Evolutionary conservation across 2,888 invertebrate species (phyloP).

Genomic region (Diabrotica balteata): DNA sequence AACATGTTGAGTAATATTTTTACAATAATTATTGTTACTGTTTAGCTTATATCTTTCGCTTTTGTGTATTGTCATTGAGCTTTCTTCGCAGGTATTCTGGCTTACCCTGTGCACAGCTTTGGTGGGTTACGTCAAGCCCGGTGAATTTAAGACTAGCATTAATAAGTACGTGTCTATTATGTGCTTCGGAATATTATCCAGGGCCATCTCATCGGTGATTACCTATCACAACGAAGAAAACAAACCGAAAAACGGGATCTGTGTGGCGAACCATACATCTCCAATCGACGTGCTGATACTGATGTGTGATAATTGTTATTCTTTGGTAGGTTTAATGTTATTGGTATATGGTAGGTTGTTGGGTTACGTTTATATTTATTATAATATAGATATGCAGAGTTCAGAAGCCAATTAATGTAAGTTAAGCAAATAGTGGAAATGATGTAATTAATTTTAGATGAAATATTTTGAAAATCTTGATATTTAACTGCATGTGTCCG

Average conservation of each 20-base stretch:
- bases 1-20: too few relatives aligned
- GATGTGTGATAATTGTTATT: slow-evolving; percentile 97
- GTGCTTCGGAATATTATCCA: slow-evolving; percentile 91
- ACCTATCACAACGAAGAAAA: slow-evolving; percentile 88
- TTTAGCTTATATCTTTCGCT: slow-evolving; percentile 1
- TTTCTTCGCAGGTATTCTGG: slow-evolving; percentile 78
- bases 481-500: too few relatives aligned
- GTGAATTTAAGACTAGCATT: slow-evolving; percentile 77
- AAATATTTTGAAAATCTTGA: too few relatives aligned
- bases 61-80: slow-evolving; percentile 19
- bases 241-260: slow-evolving; percentile 83
- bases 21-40: too few relatives aligned
- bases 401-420: too few relatives aligned
- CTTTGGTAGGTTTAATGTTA: slow-evolving; percentile 77
- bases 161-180: slow-evolving; percentile 84
- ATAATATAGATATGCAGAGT: too few relatives aligned
- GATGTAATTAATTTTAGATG: too few relatives aligned
- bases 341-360: too few relatives aligned
- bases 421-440: too few relatives aligned
- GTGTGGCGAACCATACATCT: slow-evolving; percentile 99
- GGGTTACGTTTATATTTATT: too few relatives aligned
- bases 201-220: slow-evolving; percentile 89
- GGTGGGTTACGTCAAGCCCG: slow-evolving; percentile 84
- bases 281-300: slow-evolving; percentile 97
- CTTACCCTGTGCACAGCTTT: slow-evolving; percentile 85